Evolutionary conservation across 2,797 vertebrate genomes (phyloP).

Genomic region (Pseudochirops cupreus): DNA sequence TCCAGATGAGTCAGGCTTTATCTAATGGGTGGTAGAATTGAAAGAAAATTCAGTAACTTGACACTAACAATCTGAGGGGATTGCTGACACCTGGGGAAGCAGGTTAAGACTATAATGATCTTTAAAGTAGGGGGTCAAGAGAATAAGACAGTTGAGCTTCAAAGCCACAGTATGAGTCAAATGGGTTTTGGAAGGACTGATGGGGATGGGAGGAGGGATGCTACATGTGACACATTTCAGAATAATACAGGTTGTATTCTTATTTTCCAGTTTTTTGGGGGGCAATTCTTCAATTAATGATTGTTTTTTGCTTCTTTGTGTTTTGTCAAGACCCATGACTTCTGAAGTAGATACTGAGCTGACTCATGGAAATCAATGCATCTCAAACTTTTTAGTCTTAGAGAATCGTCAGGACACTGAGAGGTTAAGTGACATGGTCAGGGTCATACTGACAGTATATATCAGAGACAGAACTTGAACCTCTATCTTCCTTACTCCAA

Average conservation of each 20-base stretch:
- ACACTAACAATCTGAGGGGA: constrained; percentile 62
- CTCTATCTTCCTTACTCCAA: background rate
- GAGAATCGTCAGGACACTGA: background rate
- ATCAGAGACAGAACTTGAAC: background rate
- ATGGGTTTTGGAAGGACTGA: background rate
- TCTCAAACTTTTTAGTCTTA: background rate
- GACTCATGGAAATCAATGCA: background rate
- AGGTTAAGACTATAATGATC: constrained; percentile 44
- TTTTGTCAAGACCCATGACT: background rate
- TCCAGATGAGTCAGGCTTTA: constrained; percentile 36
- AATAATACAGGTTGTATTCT: background rate
- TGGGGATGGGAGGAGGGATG: background rate
- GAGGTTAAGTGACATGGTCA: background rate
- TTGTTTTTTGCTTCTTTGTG: background rate
- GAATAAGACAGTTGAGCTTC: background rate
- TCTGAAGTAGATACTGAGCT: background rate
- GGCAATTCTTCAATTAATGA: background rate
- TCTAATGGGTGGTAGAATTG: constrained; percentile 57
- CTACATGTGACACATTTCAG: background rate
- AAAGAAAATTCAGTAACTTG: constrained; percentile 64
- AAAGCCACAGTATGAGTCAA: constrained; percentile 35
- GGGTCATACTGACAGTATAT: background rate
- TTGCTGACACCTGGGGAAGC: constrained; percentile 53
- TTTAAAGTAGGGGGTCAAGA: constrained; percentile 27
- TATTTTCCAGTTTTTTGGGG: background rate